Evolutionary conservation across 2,888 invertebrate species (phyloP).

Genomic region (Drosophila cognata): DNA sequence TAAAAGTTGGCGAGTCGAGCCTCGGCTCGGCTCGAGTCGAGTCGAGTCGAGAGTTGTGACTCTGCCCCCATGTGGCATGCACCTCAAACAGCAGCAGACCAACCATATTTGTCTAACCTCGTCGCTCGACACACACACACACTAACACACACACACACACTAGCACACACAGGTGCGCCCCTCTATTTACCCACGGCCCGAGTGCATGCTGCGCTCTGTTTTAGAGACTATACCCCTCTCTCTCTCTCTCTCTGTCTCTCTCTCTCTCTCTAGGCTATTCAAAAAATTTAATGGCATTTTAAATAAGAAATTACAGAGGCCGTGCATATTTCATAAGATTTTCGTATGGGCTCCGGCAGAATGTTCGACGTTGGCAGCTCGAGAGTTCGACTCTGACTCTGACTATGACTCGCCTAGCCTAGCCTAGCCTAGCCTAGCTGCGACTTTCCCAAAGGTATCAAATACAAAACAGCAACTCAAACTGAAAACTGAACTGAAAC

Average conservation of each 20-base stretch:
- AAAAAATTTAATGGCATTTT: slow-evolving; percentile 85
- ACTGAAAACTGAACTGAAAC: slow-evolving; percentile 45
- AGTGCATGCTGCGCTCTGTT: slow-evolving; percentile 78
- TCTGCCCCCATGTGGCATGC: slow-evolving; percentile 73
- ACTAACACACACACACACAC: not conserved
- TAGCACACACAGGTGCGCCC: slow-evolving; percentile 46
- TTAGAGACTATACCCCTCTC: slow-evolving; percentile 52
- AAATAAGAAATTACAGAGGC: slow-evolving; percentile 85
- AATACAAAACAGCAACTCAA: slow-evolving; percentile 63
- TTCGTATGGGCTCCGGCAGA: slow-evolving; percentile 63
- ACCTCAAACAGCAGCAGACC: slow-evolving; percentile 74
- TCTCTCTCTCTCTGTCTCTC: slow-evolving; percentile 13
- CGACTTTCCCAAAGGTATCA: slow-evolving; percentile 78
- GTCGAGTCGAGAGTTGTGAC: slow-evolving; percentile 39
- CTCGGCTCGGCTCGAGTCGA: not conserved
- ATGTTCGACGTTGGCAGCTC: slow-evolving; percentile 71
- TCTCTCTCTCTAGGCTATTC: slow-evolving; percentile 78
- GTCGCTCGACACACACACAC: slow-evolving; percentile 55
- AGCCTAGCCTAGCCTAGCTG: not conserved
- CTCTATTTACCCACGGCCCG: slow-evolving; percentile 69
- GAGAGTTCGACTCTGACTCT: slow-evolving; percentile 62
- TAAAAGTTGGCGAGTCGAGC: slow-evolving; percentile 65
- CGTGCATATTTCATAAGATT: slow-evolving; percentile 84
- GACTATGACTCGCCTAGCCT: slow-evolving; percentile 31
- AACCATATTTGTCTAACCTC: slow-evolving; percentile 77